These are phyloP conservation scores for Drosophila nikananu DNA, from an alignment of 1,140 invertebrate genomes.

Conservation along the genomic window DNA sequence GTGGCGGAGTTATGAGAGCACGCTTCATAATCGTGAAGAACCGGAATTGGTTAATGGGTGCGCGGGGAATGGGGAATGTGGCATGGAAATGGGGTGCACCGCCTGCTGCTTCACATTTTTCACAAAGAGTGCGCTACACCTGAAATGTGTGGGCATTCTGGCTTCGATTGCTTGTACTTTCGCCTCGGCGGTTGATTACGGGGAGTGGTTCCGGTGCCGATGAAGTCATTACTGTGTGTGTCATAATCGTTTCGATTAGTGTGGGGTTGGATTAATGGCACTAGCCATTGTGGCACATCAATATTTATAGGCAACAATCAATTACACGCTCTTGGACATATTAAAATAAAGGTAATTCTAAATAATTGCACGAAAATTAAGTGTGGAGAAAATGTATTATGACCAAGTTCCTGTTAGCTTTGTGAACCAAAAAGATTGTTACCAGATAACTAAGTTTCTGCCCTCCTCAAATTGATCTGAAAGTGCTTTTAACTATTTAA, in stretches of 20 bases:
- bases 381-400: no score
- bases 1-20: conserved; percentile 63
- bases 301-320: conserved; percentile 1
- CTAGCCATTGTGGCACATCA: neutral
- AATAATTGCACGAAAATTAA: neutral
- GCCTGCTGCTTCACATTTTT: conserved; percentile 68
- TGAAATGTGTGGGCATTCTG: conserved; percentile 46
- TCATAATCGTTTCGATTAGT: conserved; percentile 1
- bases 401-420: no score
- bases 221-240: conserved; percentile 22
- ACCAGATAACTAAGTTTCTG: no score
- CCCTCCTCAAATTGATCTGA: no score
- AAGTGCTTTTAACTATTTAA: no score
- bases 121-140: conserved; percentile 67
- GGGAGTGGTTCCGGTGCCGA: conserved; percentile 19
- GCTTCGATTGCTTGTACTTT: neutral
- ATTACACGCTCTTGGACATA: neutral
- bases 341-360: neutral
- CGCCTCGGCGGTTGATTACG: conserved; percentile 1
- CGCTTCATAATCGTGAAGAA: conserved; percentile 61
- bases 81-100: conserved; percentile 16
- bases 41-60: neutral
- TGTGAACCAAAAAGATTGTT: no score
- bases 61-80: neutral
- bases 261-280: neutral